phyloP scores from a whole-genome alignment of 23 tunicate genomes.

The Ciona savignyi region DNA sequence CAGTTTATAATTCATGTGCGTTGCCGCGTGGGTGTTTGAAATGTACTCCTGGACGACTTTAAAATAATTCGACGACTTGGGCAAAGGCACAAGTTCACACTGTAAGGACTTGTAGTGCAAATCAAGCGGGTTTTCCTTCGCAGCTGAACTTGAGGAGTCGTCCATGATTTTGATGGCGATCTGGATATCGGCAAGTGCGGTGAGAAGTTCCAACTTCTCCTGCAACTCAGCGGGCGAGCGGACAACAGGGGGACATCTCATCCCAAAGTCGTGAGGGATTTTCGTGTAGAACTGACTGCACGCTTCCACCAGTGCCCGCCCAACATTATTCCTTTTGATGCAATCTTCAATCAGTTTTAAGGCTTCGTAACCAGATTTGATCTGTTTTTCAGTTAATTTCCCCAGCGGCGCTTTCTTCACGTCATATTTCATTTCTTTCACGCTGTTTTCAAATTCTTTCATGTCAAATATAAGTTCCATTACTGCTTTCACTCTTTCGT shows the following conservation, averaged over 20 bases:
- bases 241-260: constrained; percentile 76
- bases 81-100: constrained; percentile 27
- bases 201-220: constrained; percentile 55
- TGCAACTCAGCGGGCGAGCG: constrained; percentile 30
- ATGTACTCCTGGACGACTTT: constrained; percentile 35
- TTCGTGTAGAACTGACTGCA: constrained; percentile 86
- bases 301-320: constrained; percentile 34
- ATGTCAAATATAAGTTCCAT: constrained; percentile 55
- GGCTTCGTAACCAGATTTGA: constrained; percentile 60
- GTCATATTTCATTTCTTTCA: constrained; percentile 88
- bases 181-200: constrained; percentile 59
- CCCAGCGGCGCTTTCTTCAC: constrained; percentile 82
- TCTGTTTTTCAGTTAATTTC: constrained; percentile 64
- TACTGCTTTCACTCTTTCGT: constrained; percentile 41
- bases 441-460: constrained; percentile 57
- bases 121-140: constrained; percentile 36
- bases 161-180: constrained; percentile 57
- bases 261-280: constrained; percentile 93
- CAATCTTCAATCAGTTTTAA: constrained; percentile 56
- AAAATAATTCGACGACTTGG: constrained; percentile 20
- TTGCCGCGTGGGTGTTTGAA: constrained; percentile 39
- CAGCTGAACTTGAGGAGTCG: constrained; percentile 10
- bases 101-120: constrained; percentile 28
- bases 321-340: constrained; percentile 10
- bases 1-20: constrained; percentile 29